A percentile compares a stretch with the other conserved stretches of the same genome.
Conservation (phyloP, 2,888 invertebrate genomes). For the Hipparchia semele region DNA sequence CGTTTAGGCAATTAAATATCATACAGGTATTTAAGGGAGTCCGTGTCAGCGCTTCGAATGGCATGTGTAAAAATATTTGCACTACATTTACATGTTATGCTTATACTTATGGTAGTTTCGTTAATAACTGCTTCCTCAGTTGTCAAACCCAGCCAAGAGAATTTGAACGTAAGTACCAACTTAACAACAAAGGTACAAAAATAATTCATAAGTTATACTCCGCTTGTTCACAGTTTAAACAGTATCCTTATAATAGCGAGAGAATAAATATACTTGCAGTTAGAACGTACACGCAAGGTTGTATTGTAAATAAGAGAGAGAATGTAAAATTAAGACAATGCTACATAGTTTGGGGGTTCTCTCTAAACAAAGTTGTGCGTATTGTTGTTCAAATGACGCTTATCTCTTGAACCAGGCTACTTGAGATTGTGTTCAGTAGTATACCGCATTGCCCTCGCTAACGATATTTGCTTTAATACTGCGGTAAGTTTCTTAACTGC, state of each 20-base stretch:
- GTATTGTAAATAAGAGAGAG: conserved; percentile 74
- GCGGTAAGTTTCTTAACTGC: conserved; percentile 35
- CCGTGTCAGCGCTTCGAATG: too few relatives aligned
- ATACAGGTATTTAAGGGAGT: too few relatives aligned
- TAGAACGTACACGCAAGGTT: conserved; percentile 52
- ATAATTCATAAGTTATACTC: neutral
- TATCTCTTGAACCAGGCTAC: conserved; percentile 50
- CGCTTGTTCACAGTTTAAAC: neutral
- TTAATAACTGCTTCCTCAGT: neutral
- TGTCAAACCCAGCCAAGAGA: neutral
- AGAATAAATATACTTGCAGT: conserved; percentile 72
- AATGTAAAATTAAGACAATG: conserved; percentile 71
- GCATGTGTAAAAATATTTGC: too few relatives aligned
- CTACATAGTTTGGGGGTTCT: conserved; percentile 59
- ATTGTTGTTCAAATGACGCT: conserved; percentile 59
- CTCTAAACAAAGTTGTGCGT: conserved; percentile 58
- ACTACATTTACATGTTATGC: too few relatives aligned
- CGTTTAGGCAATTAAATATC: too few relatives aligned
- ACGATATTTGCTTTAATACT: conserved; percentile 39
- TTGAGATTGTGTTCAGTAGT: conserved; percentile 33
- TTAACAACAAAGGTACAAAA: neutral
- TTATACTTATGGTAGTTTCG: neutral
- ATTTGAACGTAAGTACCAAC: too few relatives aligned
- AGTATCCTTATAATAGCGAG: conserved; percentile 56
- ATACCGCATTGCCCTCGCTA: conserved; percentile 36